Conservation (phyloP, 2,113 vertebrate genomes). For the Hylia prasina region DNA sequence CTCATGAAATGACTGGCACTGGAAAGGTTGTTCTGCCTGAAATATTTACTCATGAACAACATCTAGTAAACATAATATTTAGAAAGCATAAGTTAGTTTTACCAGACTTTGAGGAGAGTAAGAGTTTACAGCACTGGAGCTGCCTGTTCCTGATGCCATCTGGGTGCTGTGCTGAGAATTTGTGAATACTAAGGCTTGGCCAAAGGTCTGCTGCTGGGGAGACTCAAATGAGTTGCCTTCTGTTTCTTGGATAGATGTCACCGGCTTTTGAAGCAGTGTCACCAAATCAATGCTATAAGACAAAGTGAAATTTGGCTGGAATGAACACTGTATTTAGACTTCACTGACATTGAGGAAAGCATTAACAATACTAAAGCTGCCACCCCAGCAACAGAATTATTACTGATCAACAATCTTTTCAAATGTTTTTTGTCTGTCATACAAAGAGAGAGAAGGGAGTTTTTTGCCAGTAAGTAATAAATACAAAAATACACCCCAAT, state of each 20-base stretch:
- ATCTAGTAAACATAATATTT: background rate
- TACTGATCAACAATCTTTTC: background rate
- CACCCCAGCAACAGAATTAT: background rate
- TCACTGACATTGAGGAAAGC: background rate
- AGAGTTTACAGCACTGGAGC: slow-evolving; percentile 79
- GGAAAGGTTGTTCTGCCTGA: background rate
- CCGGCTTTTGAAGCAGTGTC: slow-evolving; percentile 82
- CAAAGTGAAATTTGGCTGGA: background rate
- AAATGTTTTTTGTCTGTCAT: background rate
- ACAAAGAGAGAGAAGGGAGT: background rate
- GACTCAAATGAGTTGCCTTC: slow-evolving; percentile 77
- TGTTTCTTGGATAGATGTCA: slow-evolving; percentile 66
- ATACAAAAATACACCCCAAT: background rate
- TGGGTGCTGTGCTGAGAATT: slow-evolving; percentile 86
- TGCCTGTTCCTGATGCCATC: slow-evolving; percentile 77
- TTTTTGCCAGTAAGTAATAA: background rate
- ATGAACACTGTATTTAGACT: background rate
- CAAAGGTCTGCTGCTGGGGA: slow-evolving; percentile 81
- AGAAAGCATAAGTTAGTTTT: slow-evolving; percentile 21
- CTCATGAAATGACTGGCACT: background rate
- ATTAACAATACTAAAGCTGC: background rate
- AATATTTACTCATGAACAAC: background rate
- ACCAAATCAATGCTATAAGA: slow-evolving; percentile 81
- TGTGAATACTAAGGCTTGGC: slow-evolving; percentile 93
- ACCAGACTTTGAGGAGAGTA: slow-evolving; percentile 82